Evolutionary conservation across 2,797 vertebrate genomes (phyloP).

Genomic region (Eulemur albifrons): DNA sequence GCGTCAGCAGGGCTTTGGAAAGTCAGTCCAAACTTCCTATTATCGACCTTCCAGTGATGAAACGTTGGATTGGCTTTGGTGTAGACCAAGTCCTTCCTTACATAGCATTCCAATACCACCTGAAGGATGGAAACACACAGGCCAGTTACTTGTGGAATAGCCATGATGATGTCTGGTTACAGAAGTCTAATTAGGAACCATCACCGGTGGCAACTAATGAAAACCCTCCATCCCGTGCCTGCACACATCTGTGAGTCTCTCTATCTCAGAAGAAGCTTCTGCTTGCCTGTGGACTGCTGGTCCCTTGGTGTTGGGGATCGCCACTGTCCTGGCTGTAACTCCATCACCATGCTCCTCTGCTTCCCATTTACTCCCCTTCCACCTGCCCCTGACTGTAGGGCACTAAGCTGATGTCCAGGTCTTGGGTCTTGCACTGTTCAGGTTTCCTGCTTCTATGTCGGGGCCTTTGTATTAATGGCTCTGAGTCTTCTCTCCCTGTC

Average conservation of each 20-base stretch:
- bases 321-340: neutral
- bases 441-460: neutral
- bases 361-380: neutral
- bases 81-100: slow-evolving; percentile 98
- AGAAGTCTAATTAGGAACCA: neutral
- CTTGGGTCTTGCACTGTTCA: neutral
- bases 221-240: neutral
- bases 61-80: slow-evolving; percentile 98
- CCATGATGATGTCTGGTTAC: neutral
- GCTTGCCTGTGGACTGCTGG: neutral
- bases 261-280: neutral
- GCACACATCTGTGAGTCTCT: neutral
- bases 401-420: neutral
- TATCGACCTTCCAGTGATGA: slow-evolving; percentile 99
- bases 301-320: neutral
- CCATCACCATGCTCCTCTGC: neutral
- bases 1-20: slow-evolving; percentile 98
- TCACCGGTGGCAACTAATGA: neutral
- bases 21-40: slow-evolving; percentile 95
- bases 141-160: slow-evolving; percentile 65
- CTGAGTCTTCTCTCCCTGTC: neutral
- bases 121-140: slow-evolving; percentile 80
- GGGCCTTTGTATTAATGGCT: neutral
- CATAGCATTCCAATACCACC: slow-evolving; percentile 97
- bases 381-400: neutral